Evolutionary conservation across 2,888 invertebrate genomes (phyloP), one percentile per base, ranked within the genome.

Genomic region (Monoplex corrugatus): DNA sequence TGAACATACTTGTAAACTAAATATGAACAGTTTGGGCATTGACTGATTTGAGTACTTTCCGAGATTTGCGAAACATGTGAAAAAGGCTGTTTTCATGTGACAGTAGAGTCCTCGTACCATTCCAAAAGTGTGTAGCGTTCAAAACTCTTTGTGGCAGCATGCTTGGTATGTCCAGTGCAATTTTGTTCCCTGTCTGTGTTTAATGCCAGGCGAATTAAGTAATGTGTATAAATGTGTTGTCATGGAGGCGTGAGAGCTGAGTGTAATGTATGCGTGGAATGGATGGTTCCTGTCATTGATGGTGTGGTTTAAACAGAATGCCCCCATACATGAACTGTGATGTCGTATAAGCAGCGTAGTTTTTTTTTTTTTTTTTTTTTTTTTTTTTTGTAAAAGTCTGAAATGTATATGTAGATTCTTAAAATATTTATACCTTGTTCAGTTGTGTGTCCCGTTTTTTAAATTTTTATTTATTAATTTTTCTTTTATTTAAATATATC

Each of bases 91-190:
- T 50, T 50, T 50, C 16, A n/a, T n/a, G n/a, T n/a, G n/a, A n/a
- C n/a, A n/a, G n/a, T n/a, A n/a, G n/a, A 32, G 43, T 80, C 40
- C 78, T 80, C 23, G 28, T 40, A 80, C n/a, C 78, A 80, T 80
- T 80, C 78, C 78, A 80, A 28, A 72, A 23, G n/a, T 28, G 40
- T 40, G 43, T 28, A 32, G 43, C 28, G 78, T 80, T 80, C 40
- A 80, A 38, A 80, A 44, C 45, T 83, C 45, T 45, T 68, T 83
- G 82, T 83, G 82, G 82, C 82, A 83, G 82, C 82, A 45, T 83
- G 45, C 82, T 83, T 83, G 82, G 45, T 83, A 32, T 83, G 82
- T 83, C 16, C 45, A 44, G 44, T 83, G 45, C 82, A 83, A 45
- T 83, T 45, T 1, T 43, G 78, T 43, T 80, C 40, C 40, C 43